A percentile compares a stretch with the other conserved stretches of the same genome.
These are phyloP conservation scores for Tetheella fluctuosa DNA, from an alignment of 2,888 invertebrate genomes.

Conservation along the genomic window DNA sequence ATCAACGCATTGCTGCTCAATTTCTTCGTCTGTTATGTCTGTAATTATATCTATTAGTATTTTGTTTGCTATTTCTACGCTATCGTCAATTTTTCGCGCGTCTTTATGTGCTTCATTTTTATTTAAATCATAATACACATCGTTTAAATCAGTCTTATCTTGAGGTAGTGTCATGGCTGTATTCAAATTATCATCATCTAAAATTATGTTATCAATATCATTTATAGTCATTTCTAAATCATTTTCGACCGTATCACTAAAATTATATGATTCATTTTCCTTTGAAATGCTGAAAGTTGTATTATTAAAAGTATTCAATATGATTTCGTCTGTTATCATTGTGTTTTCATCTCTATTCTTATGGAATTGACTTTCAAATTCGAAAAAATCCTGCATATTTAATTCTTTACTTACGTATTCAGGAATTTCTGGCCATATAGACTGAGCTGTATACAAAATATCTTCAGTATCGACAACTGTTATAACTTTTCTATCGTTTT, in stretches of 20 bases:
- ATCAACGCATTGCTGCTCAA: neutral
- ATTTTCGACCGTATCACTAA: constrained; percentile 3
- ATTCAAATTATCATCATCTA: constrained; percentile 2
- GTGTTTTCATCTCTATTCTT: neutral
- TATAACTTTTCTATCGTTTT: constrained; percentile 51
- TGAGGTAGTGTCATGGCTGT: neutral
- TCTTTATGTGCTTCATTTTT: neutral
- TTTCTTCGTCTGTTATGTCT: neutral
- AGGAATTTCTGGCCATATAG: constrained; percentile 41
- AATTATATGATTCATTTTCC: constrained; percentile 11
- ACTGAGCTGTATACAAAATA: constrained; percentile 63
- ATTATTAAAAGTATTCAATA: too few species aligned
- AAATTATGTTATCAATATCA: constrained; percentile 17
- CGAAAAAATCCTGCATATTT: constrained; percentile 1
- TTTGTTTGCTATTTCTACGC: too few species aligned
- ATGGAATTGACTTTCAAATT: constrained; percentile 11
- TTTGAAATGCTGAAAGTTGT: neutral
- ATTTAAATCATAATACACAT: too few species aligned
- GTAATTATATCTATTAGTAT: neutral
- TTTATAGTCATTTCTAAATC: constrained; percentile 9
- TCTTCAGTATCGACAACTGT: constrained; percentile 74
- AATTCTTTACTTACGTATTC: constrained; percentile 14
- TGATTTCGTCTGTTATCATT: neutral
- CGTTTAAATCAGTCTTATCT: neutral
- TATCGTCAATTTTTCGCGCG: neutral